A percentile compares a stretch with the other conserved stretches of the same genome.
Conservation (phyloP, 2,113 vertebrate genomes). For the Nerophis ophidion region DNA sequence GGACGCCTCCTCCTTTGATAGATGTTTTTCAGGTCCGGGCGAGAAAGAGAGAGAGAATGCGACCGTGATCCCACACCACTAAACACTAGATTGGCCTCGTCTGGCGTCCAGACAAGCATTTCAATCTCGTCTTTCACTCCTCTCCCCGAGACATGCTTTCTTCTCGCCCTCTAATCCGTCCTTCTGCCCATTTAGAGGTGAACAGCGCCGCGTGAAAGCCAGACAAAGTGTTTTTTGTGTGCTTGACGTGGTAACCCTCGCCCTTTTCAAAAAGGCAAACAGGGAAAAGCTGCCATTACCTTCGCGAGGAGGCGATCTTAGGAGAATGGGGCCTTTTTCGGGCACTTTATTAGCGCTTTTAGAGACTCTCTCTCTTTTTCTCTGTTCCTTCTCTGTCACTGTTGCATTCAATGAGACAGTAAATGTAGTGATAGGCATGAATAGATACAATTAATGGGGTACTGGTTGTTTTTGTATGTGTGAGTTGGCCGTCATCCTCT, state of each 20-base stretch:
- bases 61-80: slow-evolving; percentile 57
- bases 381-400: slow-evolving; percentile 34
- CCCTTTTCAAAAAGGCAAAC: slow-evolving; percentile 63
- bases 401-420: slow-evolving; percentile 42
- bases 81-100: slow-evolving; percentile 58
- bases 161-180: slow-evolving; percentile 61
- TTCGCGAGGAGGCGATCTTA: slow-evolving; percentile 48
- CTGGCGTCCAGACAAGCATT: slow-evolving; percentile 60
- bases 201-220: slow-evolving; percentile 59
- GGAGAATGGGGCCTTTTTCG: slow-evolving; percentile 56
- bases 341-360: slow-evolving; percentile 55
- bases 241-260: slow-evolving; percentile 65
- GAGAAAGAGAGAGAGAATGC: slow-evolving; percentile 24
- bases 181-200: slow-evolving; percentile 66
- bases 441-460: slow-evolving; percentile 47
- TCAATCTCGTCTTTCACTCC: slow-evolving; percentile 56
- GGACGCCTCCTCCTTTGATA: slow-evolving; percentile 50
- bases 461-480: slow-evolving; percentile 20
- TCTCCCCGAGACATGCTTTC: slow-evolving; percentile 59
- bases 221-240: slow-evolving; percentile 64
- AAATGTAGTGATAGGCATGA: slow-evolving; percentile 27
- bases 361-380: slow-evolving; percentile 29
- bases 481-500: not conserved
- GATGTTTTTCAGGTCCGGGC: slow-evolving; percentile 54
- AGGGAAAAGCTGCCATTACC: slow-evolving; percentile 62